phyloP scores from a whole-genome alignment of 2,797 vertebrate genomes.

The Tokudaia tokunoshimensis region DNA sequence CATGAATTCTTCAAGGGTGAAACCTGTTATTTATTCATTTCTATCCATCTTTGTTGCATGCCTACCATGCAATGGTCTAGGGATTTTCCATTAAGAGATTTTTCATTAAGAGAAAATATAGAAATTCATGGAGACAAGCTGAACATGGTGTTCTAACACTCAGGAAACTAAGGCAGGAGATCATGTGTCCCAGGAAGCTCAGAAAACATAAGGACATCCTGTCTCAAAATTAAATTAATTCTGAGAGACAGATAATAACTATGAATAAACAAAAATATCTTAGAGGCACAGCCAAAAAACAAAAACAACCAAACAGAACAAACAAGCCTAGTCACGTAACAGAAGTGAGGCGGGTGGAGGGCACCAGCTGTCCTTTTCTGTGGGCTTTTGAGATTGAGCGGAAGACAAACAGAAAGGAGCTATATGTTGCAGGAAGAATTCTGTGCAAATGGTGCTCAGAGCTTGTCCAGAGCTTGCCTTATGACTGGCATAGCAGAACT shows the following conservation, averaged over 20 bases:
- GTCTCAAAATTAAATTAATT: neutral
- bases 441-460: neutral
- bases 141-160: neutral
- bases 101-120: neutral
- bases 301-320: neutral
- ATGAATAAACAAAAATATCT: slow-evolving; percentile 11
- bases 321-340: neutral
- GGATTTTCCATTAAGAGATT: slow-evolving; percentile 19
- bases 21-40: neutral
- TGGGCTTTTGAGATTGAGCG: neutral
- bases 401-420: neutral
- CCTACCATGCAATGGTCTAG: neutral
- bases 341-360: neutral
- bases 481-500: accelerated
- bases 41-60: neutral
- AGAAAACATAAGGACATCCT: neutral
- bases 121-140: neutral
- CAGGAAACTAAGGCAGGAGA: neutral
- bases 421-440: accelerated
- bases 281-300: neutral
- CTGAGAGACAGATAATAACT: neutral
- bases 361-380: neutral
- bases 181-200: neutral
- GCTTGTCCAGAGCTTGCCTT: neutral
- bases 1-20: neutral